phyloP scores from a whole-genome alignment of 2,113 vertebrate genomes.

The Oryctolagus cuniculus region DNA sequence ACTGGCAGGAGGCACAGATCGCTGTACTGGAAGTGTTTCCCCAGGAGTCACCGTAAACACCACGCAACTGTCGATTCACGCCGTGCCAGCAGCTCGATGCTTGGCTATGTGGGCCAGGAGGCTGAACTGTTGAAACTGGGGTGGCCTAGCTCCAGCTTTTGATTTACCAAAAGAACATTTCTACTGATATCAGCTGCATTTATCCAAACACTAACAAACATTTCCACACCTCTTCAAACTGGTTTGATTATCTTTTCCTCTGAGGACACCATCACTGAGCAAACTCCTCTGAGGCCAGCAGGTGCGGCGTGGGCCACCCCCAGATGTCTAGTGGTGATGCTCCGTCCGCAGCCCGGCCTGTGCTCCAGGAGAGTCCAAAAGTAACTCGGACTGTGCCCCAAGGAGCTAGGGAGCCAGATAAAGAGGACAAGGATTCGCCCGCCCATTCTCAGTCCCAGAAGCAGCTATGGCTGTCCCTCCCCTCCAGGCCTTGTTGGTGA shows the following conservation, averaged over 20 bases:
- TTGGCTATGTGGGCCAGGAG: background rate
- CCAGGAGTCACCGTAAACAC: background rate
- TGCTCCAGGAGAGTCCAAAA: background rate
- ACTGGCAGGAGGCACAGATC: background rate
- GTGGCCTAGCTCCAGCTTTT: background rate
- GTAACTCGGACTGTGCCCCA: background rate
- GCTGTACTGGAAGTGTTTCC: background rate
- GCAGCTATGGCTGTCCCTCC: background rate
- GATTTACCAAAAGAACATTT: background rate
- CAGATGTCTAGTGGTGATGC: background rate
- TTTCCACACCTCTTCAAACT: constrained; percentile 20
- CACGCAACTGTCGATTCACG: background rate
- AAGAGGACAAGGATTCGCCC: background rate
- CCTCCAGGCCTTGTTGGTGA: background rate
- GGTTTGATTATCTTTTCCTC: constrained; percentile 33
- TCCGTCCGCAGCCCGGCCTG: background rate
- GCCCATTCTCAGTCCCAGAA: background rate
- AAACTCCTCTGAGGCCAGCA: background rate
- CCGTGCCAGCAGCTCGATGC: background rate
- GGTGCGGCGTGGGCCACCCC: background rate
- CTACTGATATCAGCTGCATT: background rate
- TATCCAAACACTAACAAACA: background rate
- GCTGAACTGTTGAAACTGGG: background rate
- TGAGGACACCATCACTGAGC: background rate
- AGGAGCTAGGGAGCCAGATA: background rate